A percentile compares a stretch with the other conserved stretches of the same genome.
Conservation (phyloP, 2,888 invertebrate genomes). For the Rhamnusium bicolor region DNA sequence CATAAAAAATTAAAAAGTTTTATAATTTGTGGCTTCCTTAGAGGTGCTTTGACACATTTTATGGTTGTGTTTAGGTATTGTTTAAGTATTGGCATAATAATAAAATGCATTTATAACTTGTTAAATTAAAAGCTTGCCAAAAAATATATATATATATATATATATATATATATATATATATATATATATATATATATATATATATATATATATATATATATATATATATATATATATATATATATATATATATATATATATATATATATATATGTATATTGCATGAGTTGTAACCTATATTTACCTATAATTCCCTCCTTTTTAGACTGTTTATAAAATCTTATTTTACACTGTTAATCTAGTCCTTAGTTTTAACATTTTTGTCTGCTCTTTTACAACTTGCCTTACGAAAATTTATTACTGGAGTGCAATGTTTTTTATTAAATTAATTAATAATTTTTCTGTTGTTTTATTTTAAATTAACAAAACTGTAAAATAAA, state of each 20-base stretch:
- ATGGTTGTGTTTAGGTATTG: conserved; percentile 13
- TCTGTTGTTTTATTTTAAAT: conserved; percentile 3
- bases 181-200: too few relatives aligned
- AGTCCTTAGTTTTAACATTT: conserved; percentile 37
- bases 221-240: too few relatives aligned
- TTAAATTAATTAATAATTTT: conserved; percentile 20
- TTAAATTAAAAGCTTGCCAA: conserved; percentile 10
- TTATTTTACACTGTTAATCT: conserved; percentile 41
- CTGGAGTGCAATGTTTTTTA: conserved; percentile 24
- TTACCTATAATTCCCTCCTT: conserved; percentile 22
- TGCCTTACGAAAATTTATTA: conserved; percentile 21
- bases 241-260: too few relatives aligned
- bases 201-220: too few relatives aligned
- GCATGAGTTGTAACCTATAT: not conserved
- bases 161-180: too few relatives aligned
- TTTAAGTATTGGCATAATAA: not conserved
- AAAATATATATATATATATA: too few relatives aligned
- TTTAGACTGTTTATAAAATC: conserved; percentile 23
- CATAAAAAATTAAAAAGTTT: not conserved
- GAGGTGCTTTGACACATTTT: not conserved
- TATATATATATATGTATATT: too few relatives aligned
- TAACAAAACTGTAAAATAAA: too few relatives aligned
- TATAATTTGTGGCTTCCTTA: not conserved
- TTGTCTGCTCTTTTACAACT: conserved; percentile 31
- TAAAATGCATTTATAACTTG: not conserved